phyloP scores from a whole-genome alignment of 2,113 vertebrate genomes.

The Corythaeola cristata region DNA sequence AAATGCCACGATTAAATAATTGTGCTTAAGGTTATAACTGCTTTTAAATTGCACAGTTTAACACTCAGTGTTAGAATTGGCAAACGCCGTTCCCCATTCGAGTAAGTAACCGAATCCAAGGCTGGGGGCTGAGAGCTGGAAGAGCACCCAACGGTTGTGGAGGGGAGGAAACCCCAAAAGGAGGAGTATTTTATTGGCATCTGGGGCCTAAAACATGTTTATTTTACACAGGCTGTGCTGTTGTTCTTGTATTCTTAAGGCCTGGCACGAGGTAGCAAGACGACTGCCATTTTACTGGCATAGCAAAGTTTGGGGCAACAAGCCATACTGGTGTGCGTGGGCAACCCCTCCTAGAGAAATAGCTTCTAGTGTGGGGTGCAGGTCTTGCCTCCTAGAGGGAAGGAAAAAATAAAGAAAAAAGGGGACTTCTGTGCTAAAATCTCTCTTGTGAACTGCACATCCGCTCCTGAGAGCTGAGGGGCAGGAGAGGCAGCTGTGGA shows the following conservation, averaged over 20 bases:
- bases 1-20: slow-evolving; percentile 25
- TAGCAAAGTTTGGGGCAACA: background rate
- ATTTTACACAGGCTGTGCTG: background rate
- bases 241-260: background rate
- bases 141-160: background rate
- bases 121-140: background rate
- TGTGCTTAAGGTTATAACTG: slow-evolving; percentile 50
- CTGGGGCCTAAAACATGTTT: background rate
- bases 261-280: background rate
- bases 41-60: slow-evolving; percentile 7
- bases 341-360: background rate
- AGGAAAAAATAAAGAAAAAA: too few species aligned
- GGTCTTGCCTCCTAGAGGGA: background rate
- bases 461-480: background rate
- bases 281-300: background rate
- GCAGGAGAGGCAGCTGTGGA: background rate
- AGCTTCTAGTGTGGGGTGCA: background rate
- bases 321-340: too few species aligned
- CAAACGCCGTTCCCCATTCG: background rate
- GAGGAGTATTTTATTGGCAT: background rate
- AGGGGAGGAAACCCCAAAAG: background rate
- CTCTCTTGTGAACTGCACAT: background rate
- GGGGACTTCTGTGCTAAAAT: background rate
- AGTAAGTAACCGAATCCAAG: background rate
- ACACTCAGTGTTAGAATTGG: background rate